Percentiles rank a stretch among this genome's conserved stretches.
Evolutionary conservation across 2,797 vertebrate species (phyloP).

Genomic region (Semotilus atromaculatus): DNA sequence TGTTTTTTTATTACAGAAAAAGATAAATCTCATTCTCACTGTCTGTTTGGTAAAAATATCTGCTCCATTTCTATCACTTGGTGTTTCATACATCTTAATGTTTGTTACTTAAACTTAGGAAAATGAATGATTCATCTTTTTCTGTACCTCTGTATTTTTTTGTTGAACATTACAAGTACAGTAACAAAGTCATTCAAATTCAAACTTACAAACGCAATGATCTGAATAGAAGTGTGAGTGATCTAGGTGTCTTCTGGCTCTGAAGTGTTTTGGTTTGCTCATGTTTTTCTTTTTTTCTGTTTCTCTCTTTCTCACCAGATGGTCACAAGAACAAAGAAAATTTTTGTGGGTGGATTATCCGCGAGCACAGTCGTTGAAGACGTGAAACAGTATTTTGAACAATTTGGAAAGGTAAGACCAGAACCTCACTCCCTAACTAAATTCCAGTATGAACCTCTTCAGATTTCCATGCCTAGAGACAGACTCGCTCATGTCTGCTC

Average conservation of each 20-base stretch:
- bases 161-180: not conserved
- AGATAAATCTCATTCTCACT: not conserved
- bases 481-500: not conserved
- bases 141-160: not conserved
- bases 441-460: not conserved
- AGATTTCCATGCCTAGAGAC: not conserved
- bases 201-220: not conserved
- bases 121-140: not conserved
- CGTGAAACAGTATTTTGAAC: slow-evolving; percentile 99
- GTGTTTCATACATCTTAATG: slow-evolving; percentile 1
- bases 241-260: not conserved
- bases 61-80: not conserved
- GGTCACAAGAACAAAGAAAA: slow-evolving; percentile 99
- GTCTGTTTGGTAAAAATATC: not conserved
- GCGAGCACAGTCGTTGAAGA: slow-evolving; percentile 99
- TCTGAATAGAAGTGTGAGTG: no score
- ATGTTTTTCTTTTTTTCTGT: slow-evolving; percentile 39
- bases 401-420: slow-evolving; percentile 96
- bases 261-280: slow-evolving; percentile 43
- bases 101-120: not conserved
- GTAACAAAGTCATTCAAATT: not conserved
- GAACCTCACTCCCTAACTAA: not conserved
- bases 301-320: slow-evolving; percentile 80
- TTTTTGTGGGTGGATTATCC: slow-evolving; percentile 98
- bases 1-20: not conserved